A percentile compares a stretch with the other conserved stretches of the same genome.
Conservation (phyloP, 1,140 invertebrate genomes). For the Battus philenor region DNA sequence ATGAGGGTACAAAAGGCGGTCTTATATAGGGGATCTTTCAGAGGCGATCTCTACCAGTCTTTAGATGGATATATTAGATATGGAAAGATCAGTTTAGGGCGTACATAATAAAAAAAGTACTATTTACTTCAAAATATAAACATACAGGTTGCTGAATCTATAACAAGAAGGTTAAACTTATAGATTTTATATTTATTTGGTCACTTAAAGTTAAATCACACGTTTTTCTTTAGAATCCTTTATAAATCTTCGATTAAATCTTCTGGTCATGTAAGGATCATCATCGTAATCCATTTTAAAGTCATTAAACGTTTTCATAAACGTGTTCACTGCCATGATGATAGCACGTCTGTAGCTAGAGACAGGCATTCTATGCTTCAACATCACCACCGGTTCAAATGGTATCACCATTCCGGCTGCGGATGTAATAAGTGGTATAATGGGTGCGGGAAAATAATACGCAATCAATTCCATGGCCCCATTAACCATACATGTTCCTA, state of each 20-base stretch:
- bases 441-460: conserved; percentile 51
- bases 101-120: too few species aligned
- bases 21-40: too few species aligned
- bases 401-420: conserved; percentile 60
- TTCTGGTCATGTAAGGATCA: conserved; percentile 60
- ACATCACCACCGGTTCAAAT: conserved; percentile 54
- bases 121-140: too few species aligned
- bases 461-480: conserved; percentile 58
- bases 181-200: too few species aligned
- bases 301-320: conserved; percentile 52
- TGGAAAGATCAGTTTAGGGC: too few species aligned
- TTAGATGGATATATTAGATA: too few species aligned
- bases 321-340: conserved; percentile 45
- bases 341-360: conserved; percentile 58
- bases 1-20: too few species aligned
- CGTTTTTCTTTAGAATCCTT: conserved; percentile 18
- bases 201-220: too few species aligned
- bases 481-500: conserved; percentile 60
- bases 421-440: conserved; percentile 56
- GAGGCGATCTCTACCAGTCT: too few species aligned
- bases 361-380: conserved; percentile 54
- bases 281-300: conserved; percentile 45
- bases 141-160: too few species aligned
- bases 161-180: too few species aligned
- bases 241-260: conserved; percentile 55